Conservation (phyloP, 2,113 vertebrate genomes). For the Eublepharis macularius region DNA sequence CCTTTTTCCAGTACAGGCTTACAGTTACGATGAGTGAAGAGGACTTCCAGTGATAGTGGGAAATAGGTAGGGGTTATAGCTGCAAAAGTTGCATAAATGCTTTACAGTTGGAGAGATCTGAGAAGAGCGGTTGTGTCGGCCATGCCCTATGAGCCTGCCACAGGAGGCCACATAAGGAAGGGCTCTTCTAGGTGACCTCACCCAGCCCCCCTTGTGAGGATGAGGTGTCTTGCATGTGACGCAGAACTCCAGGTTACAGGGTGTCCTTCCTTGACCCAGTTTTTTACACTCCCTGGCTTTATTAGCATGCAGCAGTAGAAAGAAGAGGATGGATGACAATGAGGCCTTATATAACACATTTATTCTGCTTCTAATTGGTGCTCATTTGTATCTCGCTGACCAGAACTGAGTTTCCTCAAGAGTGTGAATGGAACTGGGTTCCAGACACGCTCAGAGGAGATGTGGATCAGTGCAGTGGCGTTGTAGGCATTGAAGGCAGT, state of each 20-base stretch:
- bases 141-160: not conserved
- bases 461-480: not conserved
- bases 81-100: not conserved
- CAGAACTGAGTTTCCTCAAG: not conserved
- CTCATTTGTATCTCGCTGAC: not conserved
- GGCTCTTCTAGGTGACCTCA: not conserved
- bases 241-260: no score
- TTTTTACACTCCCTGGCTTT: not conserved
- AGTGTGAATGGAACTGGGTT: not conserved
- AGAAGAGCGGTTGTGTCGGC: not conserved
- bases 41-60: not conserved
- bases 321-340: not conserved
- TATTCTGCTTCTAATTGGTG: not conserved
- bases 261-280: not conserved
- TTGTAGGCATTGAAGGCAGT: not conserved
- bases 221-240: not conserved
- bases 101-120: not conserved
- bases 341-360: conserved; percentile 2
- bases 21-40: not conserved
- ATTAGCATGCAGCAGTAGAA: not conserved
- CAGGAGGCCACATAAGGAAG: not conserved
- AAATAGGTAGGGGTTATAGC: not conserved
- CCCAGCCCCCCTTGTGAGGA: not conserved
- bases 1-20: no score
- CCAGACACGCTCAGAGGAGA: not conserved